These are phyloP conservation scores for Chloroceryle amazona DNA, from an alignment of 2,797 vertebrate species.

Conservation along the genomic window DNA sequence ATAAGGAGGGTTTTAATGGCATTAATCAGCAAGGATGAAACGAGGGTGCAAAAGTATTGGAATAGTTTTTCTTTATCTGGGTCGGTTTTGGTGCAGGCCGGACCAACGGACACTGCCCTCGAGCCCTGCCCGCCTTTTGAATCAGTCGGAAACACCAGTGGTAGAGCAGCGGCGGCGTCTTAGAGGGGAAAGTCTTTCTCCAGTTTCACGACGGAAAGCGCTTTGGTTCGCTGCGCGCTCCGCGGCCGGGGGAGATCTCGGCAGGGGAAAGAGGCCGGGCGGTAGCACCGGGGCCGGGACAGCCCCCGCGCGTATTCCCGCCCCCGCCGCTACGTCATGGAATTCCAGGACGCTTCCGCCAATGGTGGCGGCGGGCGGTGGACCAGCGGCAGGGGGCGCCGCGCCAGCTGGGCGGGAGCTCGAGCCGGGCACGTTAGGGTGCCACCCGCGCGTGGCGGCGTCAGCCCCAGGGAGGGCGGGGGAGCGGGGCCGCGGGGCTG, in stretches of 20 bases:
- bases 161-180: background rate
- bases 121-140: background rate
- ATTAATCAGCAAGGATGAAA: background rate
- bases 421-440: background rate
- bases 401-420: background rate
- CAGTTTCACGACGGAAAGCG: fast-evolving
- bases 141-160: fast-evolving
- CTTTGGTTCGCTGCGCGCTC: no score
- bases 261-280: no score
- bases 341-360: slow-evolving; percentile 22
- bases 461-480: background rate
- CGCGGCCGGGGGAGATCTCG: no score
- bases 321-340: background rate
- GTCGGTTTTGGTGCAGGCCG: background rate
- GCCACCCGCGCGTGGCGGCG: background rate
- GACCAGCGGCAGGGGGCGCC: background rate
- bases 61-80: background rate
- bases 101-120: background rate
- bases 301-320: background rate
- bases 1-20: background rate
- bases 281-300: background rate
- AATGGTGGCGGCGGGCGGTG: background rate
- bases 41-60: background rate
- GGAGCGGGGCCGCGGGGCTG: no score
- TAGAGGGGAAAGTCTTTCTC: fast-evolving